These are phyloP conservation scores for Euplexia lucipara DNA, from an alignment of 2,888 invertebrate genomes.

Conservation along the genomic window DNA sequence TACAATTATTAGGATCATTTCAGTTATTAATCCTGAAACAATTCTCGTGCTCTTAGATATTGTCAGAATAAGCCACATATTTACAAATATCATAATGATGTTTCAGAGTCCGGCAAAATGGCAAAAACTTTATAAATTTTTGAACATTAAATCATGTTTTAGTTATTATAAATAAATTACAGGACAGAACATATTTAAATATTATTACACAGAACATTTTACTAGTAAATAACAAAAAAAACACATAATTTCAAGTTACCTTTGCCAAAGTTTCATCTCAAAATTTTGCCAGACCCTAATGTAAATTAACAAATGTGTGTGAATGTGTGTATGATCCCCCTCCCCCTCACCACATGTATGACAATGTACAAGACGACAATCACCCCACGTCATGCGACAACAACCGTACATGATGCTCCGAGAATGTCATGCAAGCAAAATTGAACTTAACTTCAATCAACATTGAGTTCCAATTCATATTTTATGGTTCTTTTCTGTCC, in stretches of 20 bases:
- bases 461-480: conserved; percentile 11
- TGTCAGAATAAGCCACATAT: conserved; percentile 34
- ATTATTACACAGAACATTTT: neutral
- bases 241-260: neutral
- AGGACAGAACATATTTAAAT: neutral
- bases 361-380: conserved; percentile 37
- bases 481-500: conserved; percentile 24
- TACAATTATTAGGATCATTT: no score
- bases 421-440: conserved; percentile 61
- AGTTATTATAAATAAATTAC: neutral
- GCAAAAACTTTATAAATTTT: conserved; percentile 1
- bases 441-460: conserved; percentile 27
- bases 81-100: conserved; percentile 35
- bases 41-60: neutral
- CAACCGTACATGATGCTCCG: conserved; percentile 49
- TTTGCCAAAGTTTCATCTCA: neutral
- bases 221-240: no score
- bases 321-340: conserved; percentile 1
- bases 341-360: conserved; percentile 13
- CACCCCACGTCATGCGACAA: conserved; percentile 56
- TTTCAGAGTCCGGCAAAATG: conserved; percentile 42
- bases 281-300: conserved; percentile 49
- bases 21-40: no score
- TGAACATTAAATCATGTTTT: neutral
- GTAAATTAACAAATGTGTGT: conserved; percentile 28